Evolutionary conservation across 2,888 invertebrate species (phyloP), one percentile per base, ranked within the genome.

Genomic region (Cerceris rybyensis): DNA sequence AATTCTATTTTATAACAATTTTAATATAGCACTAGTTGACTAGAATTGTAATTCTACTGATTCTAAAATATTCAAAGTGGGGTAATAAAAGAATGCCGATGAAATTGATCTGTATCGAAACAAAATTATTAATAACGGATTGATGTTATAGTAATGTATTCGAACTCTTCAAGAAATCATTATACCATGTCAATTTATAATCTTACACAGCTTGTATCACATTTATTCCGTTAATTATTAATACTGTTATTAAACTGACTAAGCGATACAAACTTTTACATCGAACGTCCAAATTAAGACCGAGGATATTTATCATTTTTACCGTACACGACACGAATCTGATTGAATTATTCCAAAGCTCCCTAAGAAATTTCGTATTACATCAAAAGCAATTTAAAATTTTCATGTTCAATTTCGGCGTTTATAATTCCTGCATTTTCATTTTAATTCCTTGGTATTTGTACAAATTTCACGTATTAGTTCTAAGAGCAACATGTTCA

Each of bases 1-100:
- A 50, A 64, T 64, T 13, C 71, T 63, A 67, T 70, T 65, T 72
- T 39, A 80, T 50, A 70, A 73, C 71, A 66, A 67, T 70, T 65
- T 72, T 39, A 80, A 52, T 73, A 73, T 65, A 78, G 43, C 64
- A 64, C 57, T 78, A 80, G 57, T 42, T 80, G 80, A 80, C 78
- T 80, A 78, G 80, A 80, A 42, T 67, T 49, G 50, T 76, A 66
- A 42, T 50, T 16, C 50, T 60, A 52, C 59, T 67, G 55, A n/a
- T 55, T 55, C 50, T 74, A 60, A 41, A 50, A 16, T 9, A 59
- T 9, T 57, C 28, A 59, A 61, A 14, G 50, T 17, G 17, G n/a
- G 42, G 16, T 55, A 28, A 50, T 42, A 57, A 57, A 50, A 41
- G 42, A 60, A 55, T 59, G 9, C 68, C 64, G 50, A 14, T 39